Evolutionary conservation across 1,140 invertebrate species (phyloP).

Genomic region (Polypedilum vanderplanki): DNA sequence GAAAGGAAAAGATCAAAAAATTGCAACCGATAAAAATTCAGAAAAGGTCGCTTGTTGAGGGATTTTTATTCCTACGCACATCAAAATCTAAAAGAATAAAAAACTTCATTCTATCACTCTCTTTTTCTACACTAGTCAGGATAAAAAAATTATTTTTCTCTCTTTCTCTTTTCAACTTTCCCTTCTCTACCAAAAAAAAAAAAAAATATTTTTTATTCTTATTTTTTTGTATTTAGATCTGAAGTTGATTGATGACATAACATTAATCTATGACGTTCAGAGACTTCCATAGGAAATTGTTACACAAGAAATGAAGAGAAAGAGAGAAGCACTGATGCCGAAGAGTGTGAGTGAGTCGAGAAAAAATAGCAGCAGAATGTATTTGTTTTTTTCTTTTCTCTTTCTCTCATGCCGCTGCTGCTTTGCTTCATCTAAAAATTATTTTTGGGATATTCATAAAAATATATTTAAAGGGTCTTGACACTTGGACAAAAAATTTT

Average conservation of each 20-base stretch:
- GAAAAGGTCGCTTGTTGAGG: not conserved
- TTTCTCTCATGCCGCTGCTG: not conserved
- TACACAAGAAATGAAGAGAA: conserved; percentile 1
- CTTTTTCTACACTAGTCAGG: not conserved
- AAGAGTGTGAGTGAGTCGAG: not conserved
- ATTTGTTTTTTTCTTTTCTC: conserved; percentile 22
- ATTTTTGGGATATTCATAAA: not conserved
- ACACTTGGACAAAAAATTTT: too few relatives aligned
- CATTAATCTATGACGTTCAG: conserved; percentile 25
- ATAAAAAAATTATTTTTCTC: conserved; percentile 5
- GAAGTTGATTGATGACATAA: conserved; percentile 1
- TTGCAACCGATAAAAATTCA: conserved; percentile 20
- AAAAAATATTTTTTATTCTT: conserved; percentile 13
- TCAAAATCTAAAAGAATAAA: not conserved
- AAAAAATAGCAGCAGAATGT: conserved; percentile 15
- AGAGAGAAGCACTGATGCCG: not conserved
- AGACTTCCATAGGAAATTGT: conserved; percentile 28
- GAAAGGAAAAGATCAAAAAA: too few relatives aligned
- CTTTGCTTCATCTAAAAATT: not conserved
- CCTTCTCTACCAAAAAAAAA: not conserved
- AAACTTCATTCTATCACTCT: conserved; percentile 14
- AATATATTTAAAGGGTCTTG: too few relatives aligned
- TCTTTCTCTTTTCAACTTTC: conserved; percentile 14
- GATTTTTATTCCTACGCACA: not conserved
- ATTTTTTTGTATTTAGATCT: conserved; percentile 26